These are phyloP conservation scores for Glaucopsyche alexis DNA, from an alignment of 2,888 invertebrate species.

Conservation along the genomic window DNA sequence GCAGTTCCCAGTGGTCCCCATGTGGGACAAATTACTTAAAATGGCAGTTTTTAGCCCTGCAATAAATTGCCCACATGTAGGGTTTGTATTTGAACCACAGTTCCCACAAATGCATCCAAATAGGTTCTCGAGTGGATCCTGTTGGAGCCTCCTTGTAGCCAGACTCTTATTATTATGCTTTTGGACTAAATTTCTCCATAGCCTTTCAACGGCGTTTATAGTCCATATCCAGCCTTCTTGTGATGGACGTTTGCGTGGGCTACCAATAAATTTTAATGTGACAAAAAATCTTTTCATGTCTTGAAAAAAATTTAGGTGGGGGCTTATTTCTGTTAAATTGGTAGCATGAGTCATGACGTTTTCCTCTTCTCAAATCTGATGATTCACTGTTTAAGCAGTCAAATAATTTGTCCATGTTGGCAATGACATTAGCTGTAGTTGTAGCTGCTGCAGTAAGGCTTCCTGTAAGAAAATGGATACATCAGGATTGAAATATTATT, in stretches of 20 bases:
- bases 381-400: neutral
- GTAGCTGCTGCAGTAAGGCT: neutral
- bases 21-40: neutral
- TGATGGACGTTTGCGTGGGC: neutral
- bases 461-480: neutral
- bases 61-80: slow-evolving; percentile 33
- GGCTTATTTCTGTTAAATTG: neutral
- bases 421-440: neutral
- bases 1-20: neutral
- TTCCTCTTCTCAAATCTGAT: slow-evolving; percentile 14
- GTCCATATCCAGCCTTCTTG: too few relatives aligned
- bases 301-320: neutral
- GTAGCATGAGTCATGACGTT: neutral
- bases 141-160: slow-evolving; percentile 40
- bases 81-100: slow-evolving; percentile 42
- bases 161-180: slow-evolving; percentile 33
- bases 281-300: slow-evolving; percentile 24
- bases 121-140: slow-evolving; percentile 42
- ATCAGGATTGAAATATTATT: too few relatives aligned
- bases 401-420: slow-evolving; percentile 1
- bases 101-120: slow-evolving; percentile 37
- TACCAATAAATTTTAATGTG: slow-evolving; percentile 29
- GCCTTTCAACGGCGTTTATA: too few relatives aligned
- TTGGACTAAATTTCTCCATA: too few relatives aligned
- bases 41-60: neutral